A percentile compares a stretch with the other conserved stretches of the same genome.
Conservation (phyloP, 64 coral and sea anemone species). For the Montipora efflorescens region DNA sequence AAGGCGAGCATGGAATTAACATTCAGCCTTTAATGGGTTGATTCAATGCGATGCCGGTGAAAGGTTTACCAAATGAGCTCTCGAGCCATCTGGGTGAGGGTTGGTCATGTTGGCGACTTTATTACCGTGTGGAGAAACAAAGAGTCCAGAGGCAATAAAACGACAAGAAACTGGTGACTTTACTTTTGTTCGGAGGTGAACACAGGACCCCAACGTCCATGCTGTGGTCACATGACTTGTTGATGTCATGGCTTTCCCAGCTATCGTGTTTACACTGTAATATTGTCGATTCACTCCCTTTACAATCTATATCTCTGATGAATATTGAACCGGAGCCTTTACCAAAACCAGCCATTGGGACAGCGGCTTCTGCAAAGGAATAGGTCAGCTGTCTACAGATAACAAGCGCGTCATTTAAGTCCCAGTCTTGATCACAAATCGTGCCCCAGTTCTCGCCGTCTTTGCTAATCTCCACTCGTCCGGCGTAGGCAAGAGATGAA, state of each 20-base stretch:
- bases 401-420: conserved; percentile 8
- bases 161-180: too few relatives aligned
- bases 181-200: background rate
- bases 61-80: too few relatives aligned
- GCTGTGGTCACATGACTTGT: conserved; percentile 31
- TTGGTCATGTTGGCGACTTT: too few relatives aligned
- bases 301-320: conserved; percentile 35
- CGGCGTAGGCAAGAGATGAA: background rate
- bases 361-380: conserved; percentile 9
- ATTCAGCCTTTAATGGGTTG: too few relatives aligned
- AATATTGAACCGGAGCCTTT: conserved; percentile 20
- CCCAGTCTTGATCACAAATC: conserved; percentile 47
- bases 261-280: conserved; percentile 4
- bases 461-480: conserved; percentile 41
- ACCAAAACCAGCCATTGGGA: conserved; percentile 35
- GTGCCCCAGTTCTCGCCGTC: conserved; percentile 33
- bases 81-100: too few relatives aligned
- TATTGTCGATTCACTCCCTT: conserved; percentile 3
- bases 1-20: too few relatives aligned
- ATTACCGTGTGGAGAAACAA: too few relatives aligned
- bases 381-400: conserved; percentile 13
- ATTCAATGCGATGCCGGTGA: too few relatives aligned
- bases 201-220: conserved; percentile 43
- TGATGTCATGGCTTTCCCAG: conserved; percentile 12
- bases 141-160: too few relatives aligned